phyloP scores from a whole-genome alignment of 2,888 invertebrate species.

The Opisthograptis luteolata region DNA sequence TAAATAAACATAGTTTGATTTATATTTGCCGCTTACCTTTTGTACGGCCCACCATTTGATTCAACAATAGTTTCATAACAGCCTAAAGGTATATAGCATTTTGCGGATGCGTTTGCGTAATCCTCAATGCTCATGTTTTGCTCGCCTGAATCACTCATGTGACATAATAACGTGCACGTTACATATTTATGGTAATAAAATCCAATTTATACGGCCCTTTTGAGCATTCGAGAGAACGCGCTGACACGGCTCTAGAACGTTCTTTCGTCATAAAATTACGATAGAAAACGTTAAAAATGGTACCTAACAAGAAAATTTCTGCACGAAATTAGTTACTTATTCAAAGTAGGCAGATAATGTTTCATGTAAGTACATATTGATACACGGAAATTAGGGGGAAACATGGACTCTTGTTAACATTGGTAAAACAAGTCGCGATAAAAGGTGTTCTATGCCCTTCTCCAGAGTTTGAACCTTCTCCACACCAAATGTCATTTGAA shows the following conservation, averaged over 20 bases:
- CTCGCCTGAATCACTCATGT: slow-evolving; percentile 10
- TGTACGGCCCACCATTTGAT: slow-evolving; percentile 40
- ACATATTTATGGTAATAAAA: slow-evolving; percentile 13
- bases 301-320: too few relatives aligned
- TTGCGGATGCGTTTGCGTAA: slow-evolving; percentile 20
- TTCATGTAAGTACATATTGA: too few relatives aligned
- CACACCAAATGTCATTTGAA: too few relatives aligned
- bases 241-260: neutral
- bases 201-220: slow-evolving; percentile 14
- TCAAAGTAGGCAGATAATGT: too few relatives aligned
- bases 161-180: slow-evolving; percentile 13
- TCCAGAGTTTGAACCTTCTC: too few relatives aligned
- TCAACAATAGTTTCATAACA: slow-evolving; percentile 35
- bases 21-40: too few relatives aligned
- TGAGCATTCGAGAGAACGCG: slow-evolving; percentile 1
- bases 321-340: too few relatives aligned
- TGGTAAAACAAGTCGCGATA: too few relatives aligned
- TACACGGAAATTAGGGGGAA: too few relatives aligned
- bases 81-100: slow-evolving; percentile 3
- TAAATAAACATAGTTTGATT: too few relatives aligned
- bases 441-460: too few relatives aligned
- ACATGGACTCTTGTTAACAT: too few relatives aligned
- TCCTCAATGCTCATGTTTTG: slow-evolving; percentile 2
- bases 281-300: neutral
- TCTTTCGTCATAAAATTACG: slow-evolving; percentile 1